Evolutionary conservation across 2,797 vertebrate genomes (phyloP), one percentile per base, ranked within the genome.

Genomic region (Pipistrellus nathusii): DNA sequence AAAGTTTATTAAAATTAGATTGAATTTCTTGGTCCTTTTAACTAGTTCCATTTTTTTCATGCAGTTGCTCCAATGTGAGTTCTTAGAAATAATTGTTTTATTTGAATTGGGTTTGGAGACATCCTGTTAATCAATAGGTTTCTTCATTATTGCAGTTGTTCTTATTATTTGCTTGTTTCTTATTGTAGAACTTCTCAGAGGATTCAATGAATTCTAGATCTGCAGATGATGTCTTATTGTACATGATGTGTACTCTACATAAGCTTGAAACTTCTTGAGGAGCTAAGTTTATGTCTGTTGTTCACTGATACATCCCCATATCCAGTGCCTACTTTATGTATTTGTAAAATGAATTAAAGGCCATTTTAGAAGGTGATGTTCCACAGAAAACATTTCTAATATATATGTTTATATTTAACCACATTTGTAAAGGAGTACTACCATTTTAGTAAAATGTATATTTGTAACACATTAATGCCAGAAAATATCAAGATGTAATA

Each of bases 401-500:
- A 71, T 83, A 59, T n/a, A 86, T 72, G 32, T 59, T 76, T 66
- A 44, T 57, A 86, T 51, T 83, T 92, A 77, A 38, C 10, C 18
- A 88, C 25, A 59, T 71, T 6, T 88, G 20, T 64, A 84, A 83
- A 91, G 25, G 1, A 91, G 15, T 81, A 76, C 5, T 59, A 77
- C 3, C 8, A 89, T 73, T 80, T 94, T 88, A 27, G 13, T 73
- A 91, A 91, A 86, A 89, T 87, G 3, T 77, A 20, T 66, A 82
- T 55, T 86, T 55, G 6, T 82, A 91, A n/a, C 25, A 59, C 10
- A 87, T 3, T n/a, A 9, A 69, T 93, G 3, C 6, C 30, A 91
- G 21, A 73, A 71, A 88, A 69, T 73, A 41, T 87, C 4, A 81
- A 59, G 35, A 92, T 85, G 12, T 88, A 90, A 15, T 93, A 90